Percentiles rank a stretch among this genome's conserved stretches.
These are phyloP conservation scores for Phalanger gymnotis DNA, from an alignment of 2,797 vertebrate genomes.

Conservation along the genomic window DNA sequence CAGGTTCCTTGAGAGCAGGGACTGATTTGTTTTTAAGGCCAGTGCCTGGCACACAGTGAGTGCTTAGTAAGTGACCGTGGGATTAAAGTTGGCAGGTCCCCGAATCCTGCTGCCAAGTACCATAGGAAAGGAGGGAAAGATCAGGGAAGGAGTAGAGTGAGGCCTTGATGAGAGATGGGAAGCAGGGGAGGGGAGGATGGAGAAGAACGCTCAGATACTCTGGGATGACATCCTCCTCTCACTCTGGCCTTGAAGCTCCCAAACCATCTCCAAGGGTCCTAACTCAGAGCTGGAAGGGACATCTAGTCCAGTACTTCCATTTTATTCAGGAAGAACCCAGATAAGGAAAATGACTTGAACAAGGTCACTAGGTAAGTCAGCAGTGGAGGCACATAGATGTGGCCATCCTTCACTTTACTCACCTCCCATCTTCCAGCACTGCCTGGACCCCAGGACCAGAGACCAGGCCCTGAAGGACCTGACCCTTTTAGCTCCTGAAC, in stretches of 20 bases:
- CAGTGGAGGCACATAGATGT: not conserved
- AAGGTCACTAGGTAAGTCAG: not conserved
- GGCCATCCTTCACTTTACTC: not conserved
- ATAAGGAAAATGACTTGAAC: not conserved
- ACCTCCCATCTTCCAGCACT: not conserved
- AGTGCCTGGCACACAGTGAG: not conserved
- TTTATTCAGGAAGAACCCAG: not conserved
- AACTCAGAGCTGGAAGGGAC: not conserved
- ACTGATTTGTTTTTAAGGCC: not conserved
- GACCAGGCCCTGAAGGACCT: not conserved
- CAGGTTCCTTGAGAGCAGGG: conserved; percentile 1
- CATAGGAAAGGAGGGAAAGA: not conserved
- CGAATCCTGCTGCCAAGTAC: not conserved
- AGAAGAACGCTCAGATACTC: no score
- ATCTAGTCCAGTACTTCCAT: not conserved
- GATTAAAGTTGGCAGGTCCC: not conserved
- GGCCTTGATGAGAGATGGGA: not conserved
- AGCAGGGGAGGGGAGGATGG: not conserved
- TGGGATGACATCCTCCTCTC: not conserved
- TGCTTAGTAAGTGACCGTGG: not conserved
- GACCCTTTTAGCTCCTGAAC: not conserved
- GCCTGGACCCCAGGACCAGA: no score
- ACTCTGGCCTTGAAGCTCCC: not conserved
- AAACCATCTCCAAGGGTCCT: not conserved
- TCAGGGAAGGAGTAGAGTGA: not conserved